Evolutionary conservation across 1,140 invertebrate genomes (phyloP).

Genomic region (Drosophila fuyamai): DNA sequence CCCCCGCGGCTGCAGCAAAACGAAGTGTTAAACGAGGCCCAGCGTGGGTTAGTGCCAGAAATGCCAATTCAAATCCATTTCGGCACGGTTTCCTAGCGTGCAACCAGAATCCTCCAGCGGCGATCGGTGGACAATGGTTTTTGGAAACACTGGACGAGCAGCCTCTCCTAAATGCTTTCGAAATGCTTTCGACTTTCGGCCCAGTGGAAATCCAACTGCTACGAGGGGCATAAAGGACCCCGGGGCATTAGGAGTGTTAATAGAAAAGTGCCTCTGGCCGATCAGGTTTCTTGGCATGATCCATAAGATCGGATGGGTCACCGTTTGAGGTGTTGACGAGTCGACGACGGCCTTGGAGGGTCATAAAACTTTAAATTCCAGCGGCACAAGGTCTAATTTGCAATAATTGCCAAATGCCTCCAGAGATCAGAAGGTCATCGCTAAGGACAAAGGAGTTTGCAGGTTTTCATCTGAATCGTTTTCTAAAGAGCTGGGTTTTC

Average conservation of each 20-base stretch:
- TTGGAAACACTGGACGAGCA: neutral
- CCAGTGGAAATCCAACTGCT: neutral
- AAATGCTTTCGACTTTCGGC: constrained; percentile 10
- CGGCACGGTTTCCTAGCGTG: constrained; percentile 71
- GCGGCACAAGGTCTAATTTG: neutral
- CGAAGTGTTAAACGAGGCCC: constrained; percentile 74
- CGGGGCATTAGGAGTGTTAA: constrained; percentile 74
- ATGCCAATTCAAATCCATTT: constrained; percentile 49
- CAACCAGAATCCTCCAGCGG: constrained; percentile 58
- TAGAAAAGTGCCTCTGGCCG: constrained; percentile 68
- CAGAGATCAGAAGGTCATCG: constrained; percentile 11
- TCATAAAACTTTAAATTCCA: constrained; percentile 16
- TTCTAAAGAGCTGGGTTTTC: neutral
- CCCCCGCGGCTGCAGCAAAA: constrained; percentile 56
- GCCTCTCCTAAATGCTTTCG: constrained; percentile 60
- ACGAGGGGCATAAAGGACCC: constrained; percentile 62
- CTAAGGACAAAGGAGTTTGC: neutral
- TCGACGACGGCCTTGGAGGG: constrained; percentile 9
- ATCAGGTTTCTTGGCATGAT: constrained; percentile 3
- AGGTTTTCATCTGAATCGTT: neutral
- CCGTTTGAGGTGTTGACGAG: constrained; percentile 58
- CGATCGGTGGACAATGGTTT: constrained; percentile 16
- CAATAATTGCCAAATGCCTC: constrained; percentile 3
- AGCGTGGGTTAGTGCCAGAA: constrained; percentile 42
- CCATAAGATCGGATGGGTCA: constrained; percentile 13